Conservation (phyloP, 2,797 vertebrate genomes). For the Coregonus sp. region DNA sequence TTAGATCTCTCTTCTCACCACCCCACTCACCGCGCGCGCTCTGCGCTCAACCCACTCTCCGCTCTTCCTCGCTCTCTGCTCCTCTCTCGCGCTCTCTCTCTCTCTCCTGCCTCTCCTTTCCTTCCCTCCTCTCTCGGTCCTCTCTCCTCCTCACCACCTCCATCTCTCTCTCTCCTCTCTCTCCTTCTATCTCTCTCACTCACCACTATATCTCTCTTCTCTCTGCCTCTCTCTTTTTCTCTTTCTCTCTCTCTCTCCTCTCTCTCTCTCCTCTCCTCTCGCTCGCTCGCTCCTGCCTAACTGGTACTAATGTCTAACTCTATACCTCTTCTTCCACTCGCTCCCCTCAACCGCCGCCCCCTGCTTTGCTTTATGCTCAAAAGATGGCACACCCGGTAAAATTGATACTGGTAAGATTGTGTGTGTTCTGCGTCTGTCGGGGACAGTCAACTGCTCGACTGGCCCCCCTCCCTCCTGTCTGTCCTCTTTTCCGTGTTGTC, state of each 20-base stretch:
- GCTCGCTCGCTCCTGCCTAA: conserved; percentile 35
- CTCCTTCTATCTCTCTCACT: neutral
- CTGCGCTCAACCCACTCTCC: no score
- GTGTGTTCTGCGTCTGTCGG: conserved; percentile 41
- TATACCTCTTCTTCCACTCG: conserved; percentile 64
- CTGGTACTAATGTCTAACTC: conserved; percentile 67
- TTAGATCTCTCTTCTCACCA: conserved; percentile 44
- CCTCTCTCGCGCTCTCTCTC: no score
- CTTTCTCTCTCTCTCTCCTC: conserved; percentile 13
- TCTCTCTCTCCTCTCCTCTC: neutral
- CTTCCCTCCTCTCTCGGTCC: no score
- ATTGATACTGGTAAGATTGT: conserved; percentile 88
- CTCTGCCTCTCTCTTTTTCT: no score
- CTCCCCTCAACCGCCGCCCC: conserved; percentile 64
- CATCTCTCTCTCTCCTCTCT: conserved; percentile 10
- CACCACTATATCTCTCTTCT: no score
- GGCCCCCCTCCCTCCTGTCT: conserved; percentile 2
- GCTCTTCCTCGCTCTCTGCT: no score
- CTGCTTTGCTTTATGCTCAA: conserved; percentile 84
- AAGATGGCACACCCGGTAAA: conserved; percentile 97
- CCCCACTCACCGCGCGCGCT: conserved; percentile 25
- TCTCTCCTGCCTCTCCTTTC: no score
- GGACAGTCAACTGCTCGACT: conserved; percentile 21
- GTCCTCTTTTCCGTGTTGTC: conserved; percentile 51
- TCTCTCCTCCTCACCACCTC: neutral